Evolutionary conservation across 2,797 vertebrate species (phyloP).

Genomic region (Pantherophis alleghaniensis): DNA sequence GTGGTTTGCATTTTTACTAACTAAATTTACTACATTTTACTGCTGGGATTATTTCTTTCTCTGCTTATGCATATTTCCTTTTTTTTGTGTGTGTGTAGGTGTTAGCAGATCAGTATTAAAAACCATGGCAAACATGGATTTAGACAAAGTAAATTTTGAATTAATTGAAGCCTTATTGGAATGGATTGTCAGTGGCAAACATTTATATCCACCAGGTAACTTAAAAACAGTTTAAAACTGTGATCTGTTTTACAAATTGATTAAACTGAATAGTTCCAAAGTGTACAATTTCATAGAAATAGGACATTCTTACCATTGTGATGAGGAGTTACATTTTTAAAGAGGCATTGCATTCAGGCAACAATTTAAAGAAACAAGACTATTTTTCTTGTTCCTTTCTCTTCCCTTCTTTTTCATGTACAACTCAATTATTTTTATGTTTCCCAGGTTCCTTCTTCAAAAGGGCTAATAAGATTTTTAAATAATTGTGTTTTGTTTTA

Average conservation of each 20-base stretch:
- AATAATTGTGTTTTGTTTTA: not conserved
- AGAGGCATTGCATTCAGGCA: not conserved
- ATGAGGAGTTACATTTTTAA: not conserved
- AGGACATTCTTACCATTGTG: not conserved
- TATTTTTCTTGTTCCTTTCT: not conserved
- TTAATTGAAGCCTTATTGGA: conserved; percentile 91
- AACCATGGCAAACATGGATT: conserved; percentile 89
- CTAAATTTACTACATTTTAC: not conserved
- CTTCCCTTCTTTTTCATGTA: not conserved
- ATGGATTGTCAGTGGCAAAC: conserved; percentile 90
- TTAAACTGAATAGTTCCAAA: not conserved
- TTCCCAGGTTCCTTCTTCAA: not conserved
- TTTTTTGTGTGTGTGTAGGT: no score
- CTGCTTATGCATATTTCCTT: conserved; percentile 38
- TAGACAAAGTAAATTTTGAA: conserved; percentile 97
- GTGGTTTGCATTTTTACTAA: not conserved
- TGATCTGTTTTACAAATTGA: not conserved
- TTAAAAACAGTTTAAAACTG: not conserved
- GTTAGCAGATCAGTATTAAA: conserved; percentile 86
- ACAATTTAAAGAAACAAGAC: not conserved
- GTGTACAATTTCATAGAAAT: not conserved
- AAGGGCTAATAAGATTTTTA: not conserved
- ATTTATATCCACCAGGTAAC: conserved; percentile 89
- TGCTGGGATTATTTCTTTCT: conserved; percentile 2
- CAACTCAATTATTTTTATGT: not conserved